A percentile compares a stretch with the other conserved stretches of the same genome.
These are phyloP conservation scores for Hycleus phaleratus DNA, from an alignment of 1,140 invertebrate genomes.

Conservation along the genomic window DNA sequence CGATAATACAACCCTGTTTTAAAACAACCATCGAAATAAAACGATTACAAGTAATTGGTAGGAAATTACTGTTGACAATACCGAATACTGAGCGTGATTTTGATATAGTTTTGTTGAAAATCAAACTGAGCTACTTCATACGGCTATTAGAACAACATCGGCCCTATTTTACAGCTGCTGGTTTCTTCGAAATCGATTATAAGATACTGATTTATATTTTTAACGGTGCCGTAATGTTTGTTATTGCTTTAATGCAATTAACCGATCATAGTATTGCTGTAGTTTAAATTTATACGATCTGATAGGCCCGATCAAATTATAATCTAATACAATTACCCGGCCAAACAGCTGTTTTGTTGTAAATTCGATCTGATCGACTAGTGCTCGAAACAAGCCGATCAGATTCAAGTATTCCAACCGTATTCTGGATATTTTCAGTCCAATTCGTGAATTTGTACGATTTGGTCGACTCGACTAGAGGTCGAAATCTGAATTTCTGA, in stretches of 20 bases:
- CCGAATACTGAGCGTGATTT: conserved; percentile 3
- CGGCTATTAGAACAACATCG: conserved; percentile 7
- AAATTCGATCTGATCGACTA: too few species aligned
- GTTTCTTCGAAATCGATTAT: conserved; percentile 14
- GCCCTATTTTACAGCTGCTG: conserved; percentile 15
- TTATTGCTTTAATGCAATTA: background rate
- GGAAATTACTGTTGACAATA: conserved; percentile 12
- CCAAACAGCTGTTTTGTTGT: too few species aligned
- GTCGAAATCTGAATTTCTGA: too few species aligned
- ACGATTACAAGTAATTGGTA: background rate
- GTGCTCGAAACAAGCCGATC: too few species aligned
- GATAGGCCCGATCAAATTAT: too few species aligned
- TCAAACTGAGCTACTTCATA: conserved; percentile 3
- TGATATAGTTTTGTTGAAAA: background rate
- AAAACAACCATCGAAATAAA: background rate
- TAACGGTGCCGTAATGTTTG: conserved; percentile 2
- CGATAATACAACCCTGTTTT: background rate
- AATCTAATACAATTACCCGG: too few species aligned
- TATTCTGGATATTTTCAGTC: too few species aligned
- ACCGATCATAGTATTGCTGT: background rate
- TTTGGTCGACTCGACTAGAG: too few species aligned
- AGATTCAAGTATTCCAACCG: too few species aligned
- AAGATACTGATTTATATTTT: conserved; percentile 10
- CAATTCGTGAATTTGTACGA: too few species aligned
- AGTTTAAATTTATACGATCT: too few species aligned